Base-by-base conservation (phyloP, 35 echinoderm and acorn worm species). In the Chiridota heheva region DNA sequence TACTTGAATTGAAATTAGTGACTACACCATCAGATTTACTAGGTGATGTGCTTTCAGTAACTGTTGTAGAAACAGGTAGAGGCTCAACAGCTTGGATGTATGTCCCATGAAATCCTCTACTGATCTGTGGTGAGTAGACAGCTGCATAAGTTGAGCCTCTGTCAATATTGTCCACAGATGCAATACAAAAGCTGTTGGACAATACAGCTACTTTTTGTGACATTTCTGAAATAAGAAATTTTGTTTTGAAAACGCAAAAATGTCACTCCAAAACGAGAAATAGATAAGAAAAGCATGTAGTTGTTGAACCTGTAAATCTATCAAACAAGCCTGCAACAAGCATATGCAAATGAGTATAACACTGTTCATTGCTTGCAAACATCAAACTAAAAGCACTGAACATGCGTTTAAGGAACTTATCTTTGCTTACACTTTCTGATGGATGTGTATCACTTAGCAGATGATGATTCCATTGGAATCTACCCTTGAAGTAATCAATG, bases 1-100 rank as follows among this genome's bases (percentile, higher is more conserved):
- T 74, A 42, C 25, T 13, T 71, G 40, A 17, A 38, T 33, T 38
- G n/a, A 32, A 38, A 16, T 5, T n/a, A 69, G 65, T 1, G 2
- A 38, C 24, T 38, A 8, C 0, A 16, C 25, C 1, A 39, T n/a
- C 2, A 20, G 33, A 28, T 40, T 32, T 66, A 17, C 3, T 16
- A 15, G 34, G 27, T 7, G 3, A 31, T 42, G 41, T 75, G 39
- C 39, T 65, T 35, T 8, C 6, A 44, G 18, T 41, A 6, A 2
- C 18, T 6, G 35, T 17, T 31, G 44, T 74, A 26, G 76, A 60
- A 10, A 4, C 1, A 62, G 76, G 55, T 25, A 37, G 18, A 4
- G 76, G 76, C 28, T 80, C 76, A 4, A 80, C 57, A 55, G 76
- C 76, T 42, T 80, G 76, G 3, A 80, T 58, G 41, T 51, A 80